Conservation (phyloP, 2,797 vertebrate genomes). For the Microctenopoma stevenorrisi region DNA sequence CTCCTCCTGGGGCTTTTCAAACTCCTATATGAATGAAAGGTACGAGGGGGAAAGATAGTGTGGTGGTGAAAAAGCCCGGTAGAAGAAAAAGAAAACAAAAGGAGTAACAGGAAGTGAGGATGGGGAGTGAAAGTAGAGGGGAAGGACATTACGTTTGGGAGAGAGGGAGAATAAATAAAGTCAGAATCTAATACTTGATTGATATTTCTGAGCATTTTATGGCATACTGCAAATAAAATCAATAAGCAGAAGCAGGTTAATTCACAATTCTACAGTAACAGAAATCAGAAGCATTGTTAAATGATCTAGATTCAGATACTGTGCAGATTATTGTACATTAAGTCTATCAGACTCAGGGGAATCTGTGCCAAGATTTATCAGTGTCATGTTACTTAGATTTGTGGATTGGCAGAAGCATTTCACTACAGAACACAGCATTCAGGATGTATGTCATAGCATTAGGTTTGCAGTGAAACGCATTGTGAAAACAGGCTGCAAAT, state of each 20-base stretch:
- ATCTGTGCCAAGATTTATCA: slow-evolving; percentile 16
- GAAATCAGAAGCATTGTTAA: slow-evolving; percentile 18
- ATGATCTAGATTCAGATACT: slow-evolving; percentile 17
- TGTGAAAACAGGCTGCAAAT: slow-evolving; percentile 60
- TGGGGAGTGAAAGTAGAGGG: neutral
- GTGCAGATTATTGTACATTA: slow-evolving; percentile 44
- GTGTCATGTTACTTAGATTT: slow-evolving; percentile 10
- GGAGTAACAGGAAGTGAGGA: neutral
- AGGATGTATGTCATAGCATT: slow-evolving; percentile 36
- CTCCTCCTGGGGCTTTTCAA: slow-evolving; percentile 92
- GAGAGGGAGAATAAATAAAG: slow-evolving; percentile 10
- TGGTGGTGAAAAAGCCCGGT: neutral
- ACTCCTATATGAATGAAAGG: slow-evolving; percentile 81
- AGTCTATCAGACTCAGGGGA: slow-evolving; percentile 21
- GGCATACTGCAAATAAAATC: slow-evolving; percentile 29
- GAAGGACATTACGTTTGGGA: slow-evolving; percentile 11
- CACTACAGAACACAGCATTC: slow-evolving; percentile 23
- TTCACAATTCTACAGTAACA: slow-evolving; percentile 36
- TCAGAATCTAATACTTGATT: slow-evolving; percentile 30
- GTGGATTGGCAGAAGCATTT: slow-evolving; percentile 1
- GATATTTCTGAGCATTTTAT: neutral
- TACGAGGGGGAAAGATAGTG: neutral
- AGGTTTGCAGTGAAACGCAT: slow-evolving; percentile 34
- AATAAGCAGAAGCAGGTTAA: slow-evolving; percentile 70
- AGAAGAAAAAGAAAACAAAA: slow-evolving; percentile 2